Percentiles rank a stretch among this genome's conserved stretches.
Conservation (phyloP, 2,113 vertebrate genomes). For the Aegithalos caudatus region DNA sequence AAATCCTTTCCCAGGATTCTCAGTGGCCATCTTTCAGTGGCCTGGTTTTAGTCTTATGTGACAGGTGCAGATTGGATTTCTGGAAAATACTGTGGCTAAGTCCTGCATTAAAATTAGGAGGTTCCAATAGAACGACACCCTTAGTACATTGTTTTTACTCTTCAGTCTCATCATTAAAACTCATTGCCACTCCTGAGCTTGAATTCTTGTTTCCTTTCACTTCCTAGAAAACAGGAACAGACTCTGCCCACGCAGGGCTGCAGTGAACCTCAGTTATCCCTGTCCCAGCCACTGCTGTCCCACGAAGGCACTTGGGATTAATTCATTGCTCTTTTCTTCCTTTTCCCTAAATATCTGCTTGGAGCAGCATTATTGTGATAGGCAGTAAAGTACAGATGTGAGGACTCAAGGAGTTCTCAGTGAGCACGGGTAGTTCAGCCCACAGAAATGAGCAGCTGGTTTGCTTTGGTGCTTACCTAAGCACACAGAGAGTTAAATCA, state of each 20-base stretch:
- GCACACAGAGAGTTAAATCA: background rate
- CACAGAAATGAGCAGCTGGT: background rate
- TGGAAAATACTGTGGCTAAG: background rate
- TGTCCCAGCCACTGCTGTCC: background rate
- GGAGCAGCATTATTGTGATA: background rate
- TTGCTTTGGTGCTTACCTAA: background rate
- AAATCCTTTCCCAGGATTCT: background rate
- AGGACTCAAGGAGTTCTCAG: background rate
- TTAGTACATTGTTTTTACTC: background rate
- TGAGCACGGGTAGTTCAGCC: background rate
- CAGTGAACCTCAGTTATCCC: background rate
- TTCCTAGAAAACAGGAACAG: background rate
- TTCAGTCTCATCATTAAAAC: background rate
- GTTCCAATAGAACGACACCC: background rate
- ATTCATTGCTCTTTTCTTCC: background rate
- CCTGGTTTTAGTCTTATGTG: background rate
- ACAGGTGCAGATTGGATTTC: background rate
- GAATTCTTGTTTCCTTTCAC: background rate
- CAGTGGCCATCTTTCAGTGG: background rate
- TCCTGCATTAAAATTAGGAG: background rate
- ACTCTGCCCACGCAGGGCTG: background rate
- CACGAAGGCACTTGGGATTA: background rate
- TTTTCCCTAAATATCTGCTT: background rate
- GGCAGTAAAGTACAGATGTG: background rate
- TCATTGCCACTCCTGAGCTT: background rate